Conservation (phyloP, 2,797 vertebrate species). For the Xenops minutus region DNA sequence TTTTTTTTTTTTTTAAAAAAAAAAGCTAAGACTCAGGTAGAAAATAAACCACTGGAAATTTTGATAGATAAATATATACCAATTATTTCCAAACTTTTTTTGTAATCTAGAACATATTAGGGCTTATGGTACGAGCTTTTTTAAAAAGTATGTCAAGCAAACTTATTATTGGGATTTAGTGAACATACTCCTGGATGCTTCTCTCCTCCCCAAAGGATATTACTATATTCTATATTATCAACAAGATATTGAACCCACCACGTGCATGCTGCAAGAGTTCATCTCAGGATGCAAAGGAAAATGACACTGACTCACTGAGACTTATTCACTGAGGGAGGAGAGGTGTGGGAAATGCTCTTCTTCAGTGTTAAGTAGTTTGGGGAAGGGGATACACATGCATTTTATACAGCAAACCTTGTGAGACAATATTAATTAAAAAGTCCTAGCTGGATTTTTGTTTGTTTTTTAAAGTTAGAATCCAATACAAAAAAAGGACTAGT, state of each 20-base stretch:
- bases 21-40: background rate
- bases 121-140: background rate
- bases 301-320: fast-evolving
- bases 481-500: background rate
- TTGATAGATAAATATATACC: background rate
- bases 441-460: background rate
- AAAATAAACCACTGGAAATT: background rate
- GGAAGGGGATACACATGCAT: background rate
- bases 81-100: background rate
- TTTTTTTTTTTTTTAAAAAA: background rate
- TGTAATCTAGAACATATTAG: background rate
- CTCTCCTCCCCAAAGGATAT: background rate
- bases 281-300: background rate
- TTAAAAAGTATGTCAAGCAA: background rate
- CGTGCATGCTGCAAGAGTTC: background rate
- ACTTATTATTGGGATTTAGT: background rate
- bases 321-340: background rate
- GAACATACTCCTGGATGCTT: background rate
- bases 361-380: background rate
- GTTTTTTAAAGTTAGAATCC: background rate
- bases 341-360: background rate
- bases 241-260: background rate
- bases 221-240: background rate
- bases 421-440: background rate
- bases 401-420: background rate